A percentile compares a stretch with the other conserved stretches of the same genome.
phyloP scores from a whole-genome alignment of 1,140 invertebrate species.

The Diprion similis region DNA sequence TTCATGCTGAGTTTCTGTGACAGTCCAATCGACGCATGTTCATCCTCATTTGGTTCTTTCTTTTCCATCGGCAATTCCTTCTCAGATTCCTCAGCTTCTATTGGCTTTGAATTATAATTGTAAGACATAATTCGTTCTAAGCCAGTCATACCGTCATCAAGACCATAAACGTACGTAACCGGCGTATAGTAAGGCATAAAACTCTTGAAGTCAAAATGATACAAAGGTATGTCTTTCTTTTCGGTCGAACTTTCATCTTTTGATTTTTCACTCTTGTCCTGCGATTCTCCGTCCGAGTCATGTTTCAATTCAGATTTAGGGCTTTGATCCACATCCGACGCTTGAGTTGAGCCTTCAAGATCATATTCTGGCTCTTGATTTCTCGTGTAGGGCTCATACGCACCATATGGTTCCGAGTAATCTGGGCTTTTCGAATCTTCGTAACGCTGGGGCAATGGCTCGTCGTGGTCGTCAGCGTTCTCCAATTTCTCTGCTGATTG shows the following conservation, averaged over 20 bases:
- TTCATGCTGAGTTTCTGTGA: slow-evolving; percentile 23
- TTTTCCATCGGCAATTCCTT: slow-evolving; percentile 24
- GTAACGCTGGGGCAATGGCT: background rate
- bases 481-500: background rate
- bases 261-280: background rate
- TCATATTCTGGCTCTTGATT: background rate
- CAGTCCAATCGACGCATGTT: slow-evolving; percentile 14
- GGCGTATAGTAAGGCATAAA: slow-evolving; percentile 35
- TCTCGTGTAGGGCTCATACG: background rate
- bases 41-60: slow-evolving; percentile 23
- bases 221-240: slow-evolving; percentile 32
- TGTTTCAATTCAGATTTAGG: background rate
- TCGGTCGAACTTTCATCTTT: background rate
- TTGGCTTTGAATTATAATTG: background rate
- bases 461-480: too few species aligned
- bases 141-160: slow-evolving; percentile 22
- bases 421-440: background rate
- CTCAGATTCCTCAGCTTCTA: slow-evolving; percentile 13
- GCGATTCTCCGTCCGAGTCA: background rate
- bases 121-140: background rate
- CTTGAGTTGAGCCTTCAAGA: background rate
- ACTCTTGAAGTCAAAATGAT: slow-evolving; percentile 25
- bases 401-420: background rate
- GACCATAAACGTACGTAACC: slow-evolving; percentile 38
- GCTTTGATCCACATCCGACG: background rate